These are phyloP conservation scores for Numenius arquata DNA, from an alignment of 2,113 vertebrate species.

Conservation along the genomic window DNA sequence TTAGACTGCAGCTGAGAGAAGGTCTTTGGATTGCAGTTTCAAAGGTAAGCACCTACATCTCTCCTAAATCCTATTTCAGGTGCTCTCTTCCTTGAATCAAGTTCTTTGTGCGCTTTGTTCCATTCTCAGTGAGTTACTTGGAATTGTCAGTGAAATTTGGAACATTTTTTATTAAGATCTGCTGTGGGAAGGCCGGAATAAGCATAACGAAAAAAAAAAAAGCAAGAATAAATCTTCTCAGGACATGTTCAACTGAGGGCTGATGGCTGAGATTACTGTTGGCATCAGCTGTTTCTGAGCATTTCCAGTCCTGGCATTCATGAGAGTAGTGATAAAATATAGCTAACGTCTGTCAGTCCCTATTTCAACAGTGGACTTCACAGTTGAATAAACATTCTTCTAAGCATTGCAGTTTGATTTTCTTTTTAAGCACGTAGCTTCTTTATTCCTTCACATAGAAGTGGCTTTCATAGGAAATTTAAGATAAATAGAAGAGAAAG, in stretches of 20 bases:
- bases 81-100: background rate
- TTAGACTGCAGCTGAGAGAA: background rate
- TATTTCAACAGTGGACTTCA: conserved; percentile 3
- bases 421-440: conserved; percentile 51
- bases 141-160: background rate
- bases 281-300: background rate
- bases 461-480: conserved; percentile 23
- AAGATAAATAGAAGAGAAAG: conserved; percentile 29
- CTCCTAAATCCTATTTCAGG: background rate
- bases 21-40: background rate
- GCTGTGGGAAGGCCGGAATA: background rate
- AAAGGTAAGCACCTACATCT: background rate
- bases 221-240: background rate
- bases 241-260: background rate
- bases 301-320: conserved; percentile 10
- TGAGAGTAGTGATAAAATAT: background rate
- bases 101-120: background rate
- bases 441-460: conserved; percentile 39
- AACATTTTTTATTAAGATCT: conserved; percentile 14
- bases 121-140: background rate
- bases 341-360: background rate
- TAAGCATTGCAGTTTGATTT: conserved; percentile 44
- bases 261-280: conserved; percentile 4
- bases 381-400: conserved; percentile 60
- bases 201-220: background rate